These are phyloP conservation scores for Lepus timidus DNA, from an alignment of 2,113 vertebrate genomes.

Conservation along the genomic window DNA sequence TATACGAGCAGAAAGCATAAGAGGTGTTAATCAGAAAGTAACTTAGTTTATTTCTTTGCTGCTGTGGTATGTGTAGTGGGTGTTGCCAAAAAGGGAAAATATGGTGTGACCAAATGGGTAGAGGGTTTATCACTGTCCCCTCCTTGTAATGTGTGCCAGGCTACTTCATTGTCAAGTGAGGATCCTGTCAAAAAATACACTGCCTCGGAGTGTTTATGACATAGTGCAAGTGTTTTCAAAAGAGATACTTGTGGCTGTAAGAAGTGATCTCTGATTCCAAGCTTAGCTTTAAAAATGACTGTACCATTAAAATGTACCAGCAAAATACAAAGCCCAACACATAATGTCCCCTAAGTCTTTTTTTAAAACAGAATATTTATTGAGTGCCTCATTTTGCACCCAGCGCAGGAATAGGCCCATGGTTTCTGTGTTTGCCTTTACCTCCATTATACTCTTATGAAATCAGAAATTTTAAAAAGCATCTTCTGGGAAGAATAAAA, in stretches of 20 bases:
- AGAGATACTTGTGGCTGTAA: background rate
- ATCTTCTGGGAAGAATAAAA: slow-evolving; percentile 66
- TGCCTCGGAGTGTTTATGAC: background rate
- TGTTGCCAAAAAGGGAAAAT: slow-evolving; percentile 76
- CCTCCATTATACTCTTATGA: background rate
- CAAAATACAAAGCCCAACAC: background rate
- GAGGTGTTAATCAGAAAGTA: slow-evolving; percentile 66
- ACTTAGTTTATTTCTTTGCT: slow-evolving; percentile 38
- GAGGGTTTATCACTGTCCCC: background rate
- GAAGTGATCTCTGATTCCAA: background rate
- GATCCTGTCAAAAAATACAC: slow-evolving; percentile 52
- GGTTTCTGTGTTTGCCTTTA: background rate
- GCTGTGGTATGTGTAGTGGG: background rate
- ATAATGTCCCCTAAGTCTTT: background rate
- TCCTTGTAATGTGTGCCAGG: background rate
- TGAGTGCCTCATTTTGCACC: background rate
- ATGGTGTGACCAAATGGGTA: slow-evolving; percentile 75
- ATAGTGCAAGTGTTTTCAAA: background rate
- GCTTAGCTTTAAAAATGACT: slow-evolving; percentile 12
- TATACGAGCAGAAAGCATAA: slow-evolving; percentile 34
- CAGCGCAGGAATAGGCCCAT: background rate
- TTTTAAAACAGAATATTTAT: background rate
- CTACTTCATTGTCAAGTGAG: background rate
- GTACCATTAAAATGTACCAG: background rate
- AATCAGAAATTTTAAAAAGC: background rate